These are phyloP conservation scores for Caenorhabditis drosophilae DNA, from an alignment of 2,888 invertebrate genomes.

Conservation along the genomic window DNA sequence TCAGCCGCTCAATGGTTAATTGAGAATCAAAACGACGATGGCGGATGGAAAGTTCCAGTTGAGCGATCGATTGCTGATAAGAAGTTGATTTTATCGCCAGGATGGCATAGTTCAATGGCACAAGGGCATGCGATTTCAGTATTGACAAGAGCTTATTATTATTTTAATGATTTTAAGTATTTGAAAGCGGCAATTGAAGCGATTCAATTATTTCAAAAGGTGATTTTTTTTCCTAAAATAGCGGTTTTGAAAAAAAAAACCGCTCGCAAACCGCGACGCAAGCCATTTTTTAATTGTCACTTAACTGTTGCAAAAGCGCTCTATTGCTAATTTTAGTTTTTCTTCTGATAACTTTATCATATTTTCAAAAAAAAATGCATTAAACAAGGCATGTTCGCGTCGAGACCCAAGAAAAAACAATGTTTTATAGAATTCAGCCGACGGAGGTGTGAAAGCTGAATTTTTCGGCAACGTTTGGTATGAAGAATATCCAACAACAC, in stretches of 20 bases:
- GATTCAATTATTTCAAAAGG: constrained; percentile 77
- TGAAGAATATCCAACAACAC: constrained; percentile 96
- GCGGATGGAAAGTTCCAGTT: constrained; percentile 93
- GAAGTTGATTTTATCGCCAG: constrained; percentile 81
- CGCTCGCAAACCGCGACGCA: no score
- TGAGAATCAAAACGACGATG: constrained; percentile 78
- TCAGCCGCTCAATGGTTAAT: constrained; percentile 92
- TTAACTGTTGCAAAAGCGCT: no score
- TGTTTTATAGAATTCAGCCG: constrained; percentile 66
- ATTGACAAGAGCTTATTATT: constrained; percentile 84
- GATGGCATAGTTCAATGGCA: constrained; percentile 98
- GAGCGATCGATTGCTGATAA: constrained; percentile 77
- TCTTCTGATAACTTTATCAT: no score
- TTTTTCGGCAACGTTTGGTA: constrained; percentile 80
- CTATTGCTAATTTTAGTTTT: no score
- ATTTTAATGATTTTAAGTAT: constrained; percentile 74
- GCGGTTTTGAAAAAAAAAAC: no score
- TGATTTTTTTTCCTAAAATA: constrained; percentile 8
- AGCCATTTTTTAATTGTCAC: no score
- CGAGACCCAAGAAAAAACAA: no score
- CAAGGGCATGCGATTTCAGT: constrained; percentile 90
- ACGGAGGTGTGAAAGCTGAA: constrained; percentile 83
- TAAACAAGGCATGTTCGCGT: no score
- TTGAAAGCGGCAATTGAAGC: constrained; percentile 83
- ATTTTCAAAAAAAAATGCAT: no score